Evolutionary conservation across 2,888 invertebrate species (phyloP), one percentile per base, ranked within the genome.

Genomic region (Phragmatobia fuliginosa): DNA sequence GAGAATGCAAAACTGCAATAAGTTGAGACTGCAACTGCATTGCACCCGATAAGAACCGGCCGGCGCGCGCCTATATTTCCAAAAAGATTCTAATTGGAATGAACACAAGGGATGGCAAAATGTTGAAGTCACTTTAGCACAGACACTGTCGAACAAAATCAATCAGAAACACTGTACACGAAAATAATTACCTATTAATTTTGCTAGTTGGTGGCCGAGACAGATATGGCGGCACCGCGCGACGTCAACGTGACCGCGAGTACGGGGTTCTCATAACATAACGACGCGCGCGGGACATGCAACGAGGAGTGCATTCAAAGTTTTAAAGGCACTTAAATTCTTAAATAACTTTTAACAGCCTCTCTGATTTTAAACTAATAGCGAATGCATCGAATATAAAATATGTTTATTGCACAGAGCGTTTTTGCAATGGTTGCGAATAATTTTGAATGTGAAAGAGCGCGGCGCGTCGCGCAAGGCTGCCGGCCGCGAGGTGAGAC

Each of bases 211-310:
- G 93, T 94, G 94, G 93, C 95, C 95, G 95, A 95, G 95, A 95
- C 95, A 96, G 96, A 96, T 96, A 96, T 96, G 96, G 96, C 96
- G 96, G 96, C 96, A 95, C 94, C 92, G 95, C 96, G 94, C 95
- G 96, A 96, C 96, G 96, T 96, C 96, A 96, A 96, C 96, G 96
- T 96, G 96, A 96, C 96, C 96, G 95, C 96, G 95, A 94, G 94
- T 96, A 96, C 96, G 96, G 97, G 97, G 97, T 97, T 96, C 96
- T 96, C 96, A 96, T 96, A 72, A 73, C 73, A 73, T 81, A 96
- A 96, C 96, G 96, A 97, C 97, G 97, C 97, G 97, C 97, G 97
- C 96, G 96, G 96, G 96, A 94, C 90, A 92, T 96, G 96, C 96
- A 96, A 96, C 96, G 96, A 96, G 95, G 95, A 95, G 95, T 95